Conservation (phyloP, 1,140 invertebrate genomes). For the Drosophila saltans region DNA sequence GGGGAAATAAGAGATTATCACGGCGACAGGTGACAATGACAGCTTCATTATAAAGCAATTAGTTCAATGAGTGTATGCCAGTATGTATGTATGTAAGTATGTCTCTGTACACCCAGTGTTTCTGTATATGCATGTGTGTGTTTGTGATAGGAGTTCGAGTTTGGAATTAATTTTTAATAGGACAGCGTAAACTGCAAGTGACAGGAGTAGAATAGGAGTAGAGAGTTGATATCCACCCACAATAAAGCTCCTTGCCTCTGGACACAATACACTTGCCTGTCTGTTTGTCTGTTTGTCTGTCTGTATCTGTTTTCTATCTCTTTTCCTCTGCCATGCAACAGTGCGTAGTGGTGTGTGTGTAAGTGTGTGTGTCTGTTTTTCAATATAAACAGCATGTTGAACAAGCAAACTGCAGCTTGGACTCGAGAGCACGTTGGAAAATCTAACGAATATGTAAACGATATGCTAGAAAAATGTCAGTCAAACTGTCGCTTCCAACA, state of each 20-base stretch:
- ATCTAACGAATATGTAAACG: slow-evolving; percentile 81
- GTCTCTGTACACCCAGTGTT: neutral
- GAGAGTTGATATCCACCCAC: slow-evolving; percentile 43
- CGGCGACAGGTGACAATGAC: slow-evolving; percentile 76
- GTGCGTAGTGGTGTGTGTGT: slow-evolving; percentile 1
- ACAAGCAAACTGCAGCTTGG: slow-evolving; percentile 38
- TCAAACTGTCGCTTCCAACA: slow-evolving; percentile 83
- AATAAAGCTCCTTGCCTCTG: slow-evolving; percentile 21
- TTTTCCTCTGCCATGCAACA: slow-evolving; percentile 19
- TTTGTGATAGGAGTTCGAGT: neutral
- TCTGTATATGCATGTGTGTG: slow-evolving; percentile 22
- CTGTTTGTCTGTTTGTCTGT: slow-evolving; percentile 3
- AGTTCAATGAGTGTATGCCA: slow-evolving; percentile 38
- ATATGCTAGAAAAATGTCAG: slow-evolving; percentile 83
- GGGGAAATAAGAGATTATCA: slow-evolving; percentile 62
- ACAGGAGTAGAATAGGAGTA: slow-evolving; percentile 66
- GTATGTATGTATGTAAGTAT: slow-evolving; percentile 25
- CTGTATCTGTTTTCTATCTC: slow-evolving; percentile 8
- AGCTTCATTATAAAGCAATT: slow-evolving; percentile 81
- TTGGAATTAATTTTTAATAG: slow-evolving; percentile 76
- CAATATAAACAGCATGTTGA: slow-evolving; percentile 78
- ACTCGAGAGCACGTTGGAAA: slow-evolving; percentile 59
- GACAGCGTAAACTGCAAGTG: slow-evolving; percentile 68
- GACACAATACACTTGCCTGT: slow-evolving; percentile 8
- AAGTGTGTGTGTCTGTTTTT: slow-evolving; percentile 60